These are phyloP conservation scores for Stegophylla sp. DNA, from an alignment of 2,888 invertebrate species.

Conservation along the genomic window DNA sequence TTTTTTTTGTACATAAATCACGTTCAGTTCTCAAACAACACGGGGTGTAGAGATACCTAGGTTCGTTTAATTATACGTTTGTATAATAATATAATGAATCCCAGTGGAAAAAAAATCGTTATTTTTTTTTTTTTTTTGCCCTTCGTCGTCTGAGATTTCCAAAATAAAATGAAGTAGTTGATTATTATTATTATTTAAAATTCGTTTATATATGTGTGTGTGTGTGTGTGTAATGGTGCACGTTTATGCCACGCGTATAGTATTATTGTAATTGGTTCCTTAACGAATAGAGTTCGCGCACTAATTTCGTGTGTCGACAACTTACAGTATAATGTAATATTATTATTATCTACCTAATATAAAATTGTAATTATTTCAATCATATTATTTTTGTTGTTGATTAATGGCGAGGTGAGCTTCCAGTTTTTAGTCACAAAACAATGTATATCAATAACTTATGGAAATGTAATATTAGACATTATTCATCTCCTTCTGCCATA, in stretches of 20 bases:
- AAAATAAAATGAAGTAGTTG: background rate
- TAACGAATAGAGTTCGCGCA: too few species aligned
- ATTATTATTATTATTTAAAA: background rate
- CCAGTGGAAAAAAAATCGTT: conserved; percentile 18
- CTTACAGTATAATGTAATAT: background rate
- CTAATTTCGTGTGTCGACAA: conserved; percentile 3
- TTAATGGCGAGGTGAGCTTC: background rate
- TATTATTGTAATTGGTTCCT: conserved; percentile 5
- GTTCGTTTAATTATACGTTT: conserved; percentile 31
- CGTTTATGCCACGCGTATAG: too few species aligned
- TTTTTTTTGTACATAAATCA: conserved; percentile 50
- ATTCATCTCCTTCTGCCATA: too few species aligned
- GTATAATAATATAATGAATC: background rate
- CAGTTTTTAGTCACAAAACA: background rate
- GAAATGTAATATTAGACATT: too few species aligned
- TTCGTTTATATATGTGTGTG: background rate
- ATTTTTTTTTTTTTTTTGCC: background rate
- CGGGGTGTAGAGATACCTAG: background rate
- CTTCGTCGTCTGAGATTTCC: background rate
- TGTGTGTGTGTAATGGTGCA: background rate
- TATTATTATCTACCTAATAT: background rate
- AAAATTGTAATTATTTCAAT: background rate
- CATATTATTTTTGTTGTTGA: background rate
- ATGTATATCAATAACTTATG: too few species aligned
- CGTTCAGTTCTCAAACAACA: conserved; percentile 21